Base-by-base conservation (phyloP, 1,140 invertebrate species). In the Drosophila truncata region DNA sequence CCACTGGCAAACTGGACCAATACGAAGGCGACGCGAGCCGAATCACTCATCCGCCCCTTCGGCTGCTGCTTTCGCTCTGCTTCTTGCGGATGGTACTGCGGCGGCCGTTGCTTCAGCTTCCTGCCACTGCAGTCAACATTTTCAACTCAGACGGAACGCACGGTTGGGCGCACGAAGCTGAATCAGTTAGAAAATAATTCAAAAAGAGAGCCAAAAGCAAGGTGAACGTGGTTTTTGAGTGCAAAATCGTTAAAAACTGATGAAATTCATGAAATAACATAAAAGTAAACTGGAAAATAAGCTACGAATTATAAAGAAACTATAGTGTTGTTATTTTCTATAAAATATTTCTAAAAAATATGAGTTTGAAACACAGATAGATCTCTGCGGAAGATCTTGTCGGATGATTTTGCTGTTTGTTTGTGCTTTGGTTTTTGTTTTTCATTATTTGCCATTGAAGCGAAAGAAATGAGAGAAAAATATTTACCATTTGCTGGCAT, bases 111-210 rank as follows among this genome's bases (percentile, higher is more conserved):
- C 58, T 52, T 54, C 46, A 39, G 31, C 57, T 78, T 70, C 42
- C 42, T 59, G 59, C 41, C 69, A 80, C 74, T 63, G 67, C 84
- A 87, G 84, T 87, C 84, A 75, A 71, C 64, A 71, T 78, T 64
- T 87, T 84, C 54, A 55, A 60, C 78, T 88, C 69, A 80, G 59
- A 84, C 84, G 72, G 60, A 78, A 54, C 85, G 65, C 84, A 87
- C 80, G 80, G 41, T 80, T 88, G 16, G 72, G 41, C 84, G 84
- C 64, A 80, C 52, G 14, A 41, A 72, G 44, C 62, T 49, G 39
- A 13, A 44, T 52, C 37, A 57, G 31, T 46, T 61, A 16, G 23
- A 60, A 47, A 31, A 59, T 23, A 44, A 60, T 78, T 78, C 41
- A 62, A 80, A 69, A 72, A 50, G 49, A 42, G 39, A 66, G 20